Conservation (phyloP, 2,888 invertebrate genomes). For the Itoplectis maculator region DNA sequence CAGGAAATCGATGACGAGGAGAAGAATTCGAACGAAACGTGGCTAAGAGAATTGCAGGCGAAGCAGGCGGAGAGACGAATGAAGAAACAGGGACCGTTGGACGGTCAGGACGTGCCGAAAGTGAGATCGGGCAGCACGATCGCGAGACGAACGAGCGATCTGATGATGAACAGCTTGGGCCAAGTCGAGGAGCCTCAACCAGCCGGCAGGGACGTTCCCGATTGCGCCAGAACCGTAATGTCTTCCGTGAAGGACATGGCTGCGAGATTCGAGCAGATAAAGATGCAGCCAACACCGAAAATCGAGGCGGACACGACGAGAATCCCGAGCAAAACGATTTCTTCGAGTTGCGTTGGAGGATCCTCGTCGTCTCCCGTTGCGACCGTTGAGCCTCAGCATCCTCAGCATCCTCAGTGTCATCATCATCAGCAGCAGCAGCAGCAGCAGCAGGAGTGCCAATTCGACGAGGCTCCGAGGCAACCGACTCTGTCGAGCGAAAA, state of each 20-base stretch:
- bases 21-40: slow-evolving; percentile 86
- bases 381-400: slow-evolving; percentile 67
- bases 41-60: slow-evolving; percentile 92
- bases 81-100: slow-evolving; percentile 83
- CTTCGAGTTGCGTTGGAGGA: slow-evolving; percentile 57
- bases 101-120: slow-evolving; percentile 83
- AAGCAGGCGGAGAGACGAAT: slow-evolving; percentile 89
- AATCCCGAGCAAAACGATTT: slow-evolving; percentile 63
- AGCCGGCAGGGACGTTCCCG: slow-evolving; percentile 78
- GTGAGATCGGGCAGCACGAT: slow-evolving; percentile 75
- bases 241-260: slow-evolving; percentile 91
- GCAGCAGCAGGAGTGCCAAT: slow-evolving; percentile 53
- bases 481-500: slow-evolving; percentile 57
- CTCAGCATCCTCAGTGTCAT: too few species aligned
- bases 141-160: slow-evolving; percentile 79
- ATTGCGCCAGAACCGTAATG: slow-evolving; percentile 77
- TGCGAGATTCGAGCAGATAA: slow-evolving; percentile 90
- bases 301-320: slow-evolving; percentile 76
- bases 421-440: too few species aligned
- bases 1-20: slow-evolving; percentile 79
- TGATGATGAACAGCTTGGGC: slow-evolving; percentile 79
- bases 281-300: slow-evolving; percentile 77
- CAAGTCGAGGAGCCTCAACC: slow-evolving; percentile 69
- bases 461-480: slow-evolving; percentile 48
- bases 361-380: slow-evolving; percentile 70